Conservation (phyloP, 2,888 invertebrate species). For the Magallana nippona region DNA sequence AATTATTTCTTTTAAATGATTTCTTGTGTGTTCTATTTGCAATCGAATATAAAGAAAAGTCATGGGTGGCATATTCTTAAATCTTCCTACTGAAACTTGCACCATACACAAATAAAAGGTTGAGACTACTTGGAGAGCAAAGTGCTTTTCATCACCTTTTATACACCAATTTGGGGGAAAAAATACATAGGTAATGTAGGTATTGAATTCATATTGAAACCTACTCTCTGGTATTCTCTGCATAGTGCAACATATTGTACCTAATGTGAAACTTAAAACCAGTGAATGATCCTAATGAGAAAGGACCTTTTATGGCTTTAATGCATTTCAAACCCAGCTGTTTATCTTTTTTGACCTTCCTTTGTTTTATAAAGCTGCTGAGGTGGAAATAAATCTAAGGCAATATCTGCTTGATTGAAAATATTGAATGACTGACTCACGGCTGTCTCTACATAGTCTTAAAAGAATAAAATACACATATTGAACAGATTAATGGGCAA, state of each 20-base stretch:
- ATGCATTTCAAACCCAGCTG: constrained; percentile 8
- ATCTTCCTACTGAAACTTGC: no score
- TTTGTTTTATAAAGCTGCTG: constrained; percentile 7
- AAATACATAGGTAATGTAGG: no score
- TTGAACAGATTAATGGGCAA: constrained; percentile 22
- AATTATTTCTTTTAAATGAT: constrained; percentile 1
- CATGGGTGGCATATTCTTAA: constrained; percentile 9
- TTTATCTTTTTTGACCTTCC: constrained; percentile 16
- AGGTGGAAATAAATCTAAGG: not conserved
- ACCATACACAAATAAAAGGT: no score
- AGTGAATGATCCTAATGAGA: not conserved
- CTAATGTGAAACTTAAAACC: no score
- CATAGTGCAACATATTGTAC: no score
- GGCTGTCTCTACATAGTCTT: not conserved
- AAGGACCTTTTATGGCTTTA: not conserved
- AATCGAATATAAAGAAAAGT: not conserved
- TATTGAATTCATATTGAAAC: no score
- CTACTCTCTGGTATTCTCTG: no score
- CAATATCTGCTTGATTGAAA: not conserved
- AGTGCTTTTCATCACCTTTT: no score
- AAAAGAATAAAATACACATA: constrained; percentile 1
- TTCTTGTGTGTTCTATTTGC: constrained; percentile 8
- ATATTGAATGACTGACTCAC: constrained; percentile 9
- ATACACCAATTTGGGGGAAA: no score
- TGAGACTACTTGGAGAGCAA: no score